Percentiles rank a stretch among this genome's conserved stretches.
phyloP scores from a whole-genome alignment of 2,113 vertebrate genomes.

The Etia nguti region DNA sequence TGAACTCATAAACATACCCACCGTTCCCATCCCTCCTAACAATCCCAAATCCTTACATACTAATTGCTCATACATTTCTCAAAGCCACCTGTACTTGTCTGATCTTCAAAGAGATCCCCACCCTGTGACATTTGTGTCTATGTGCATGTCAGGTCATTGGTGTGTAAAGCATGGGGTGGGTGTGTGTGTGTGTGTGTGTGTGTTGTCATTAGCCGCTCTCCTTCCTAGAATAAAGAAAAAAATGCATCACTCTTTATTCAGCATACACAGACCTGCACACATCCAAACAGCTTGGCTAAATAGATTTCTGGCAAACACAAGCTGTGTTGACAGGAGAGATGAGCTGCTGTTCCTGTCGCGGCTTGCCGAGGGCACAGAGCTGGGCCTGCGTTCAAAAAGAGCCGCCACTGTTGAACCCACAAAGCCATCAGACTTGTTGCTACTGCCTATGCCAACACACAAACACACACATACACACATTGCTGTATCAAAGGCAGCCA shows the following conservation, averaged over 20 bases:
- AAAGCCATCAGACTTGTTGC: constrained; percentile 65
- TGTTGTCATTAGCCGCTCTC: constrained; percentile 44
- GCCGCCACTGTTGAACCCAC: constrained; percentile 57
- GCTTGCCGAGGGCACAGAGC: constrained; percentile 62
- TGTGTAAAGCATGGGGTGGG: no score
- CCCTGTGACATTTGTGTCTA: constrained; percentile 27
- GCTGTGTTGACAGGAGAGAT: constrained; percentile 72
- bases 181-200: constrained; percentile 39
- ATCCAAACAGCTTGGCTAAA: constrained; percentile 54
- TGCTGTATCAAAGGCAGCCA: constrained; percentile 64
- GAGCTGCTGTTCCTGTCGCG: constrained; percentile 68
- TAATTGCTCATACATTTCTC: constrained; percentile 27
- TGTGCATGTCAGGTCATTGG: constrained; percentile 40
- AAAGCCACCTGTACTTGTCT: constrained; percentile 49
- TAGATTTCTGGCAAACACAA: constrained; percentile 70
- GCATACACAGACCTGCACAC: constrained; percentile 33
- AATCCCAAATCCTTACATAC: background rate
- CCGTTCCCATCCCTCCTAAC: background rate
- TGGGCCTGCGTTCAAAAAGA: constrained; percentile 50
- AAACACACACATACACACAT: background rate
- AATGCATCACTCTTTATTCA: constrained; percentile 48
- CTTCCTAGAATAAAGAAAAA: constrained; percentile 47
- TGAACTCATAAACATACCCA: background rate
- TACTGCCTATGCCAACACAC: constrained; percentile 64
- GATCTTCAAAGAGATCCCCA: constrained; percentile 57